Conservation (phyloP, 2,797 vertebrate species). For the Thalassophryne amazonica region DNA sequence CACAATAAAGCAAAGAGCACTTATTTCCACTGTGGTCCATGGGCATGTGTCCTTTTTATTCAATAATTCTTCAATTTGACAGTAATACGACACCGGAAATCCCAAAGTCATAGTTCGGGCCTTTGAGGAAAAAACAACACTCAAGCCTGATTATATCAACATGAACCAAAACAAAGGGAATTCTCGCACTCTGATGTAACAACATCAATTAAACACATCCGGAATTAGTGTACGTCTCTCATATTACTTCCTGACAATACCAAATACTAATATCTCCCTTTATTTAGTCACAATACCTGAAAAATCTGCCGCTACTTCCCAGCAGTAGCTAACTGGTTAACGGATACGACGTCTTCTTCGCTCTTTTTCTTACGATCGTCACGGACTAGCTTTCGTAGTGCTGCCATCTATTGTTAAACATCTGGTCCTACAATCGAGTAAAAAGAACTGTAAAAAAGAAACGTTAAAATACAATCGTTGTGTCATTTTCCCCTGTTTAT, state of each 20-base stretch:
- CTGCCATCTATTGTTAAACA: conserved; percentile 35
- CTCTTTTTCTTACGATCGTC: neutral
- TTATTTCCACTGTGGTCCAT: too few species aligned
- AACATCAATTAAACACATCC: neutral
- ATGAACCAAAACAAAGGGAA: conserved; percentile 57
- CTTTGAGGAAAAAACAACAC: conserved; percentile 64
- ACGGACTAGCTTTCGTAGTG: neutral
- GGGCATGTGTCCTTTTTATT: too few species aligned
- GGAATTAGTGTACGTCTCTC: neutral
- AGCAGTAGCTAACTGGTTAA: conserved; percentile 60
- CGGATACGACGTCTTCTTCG: conserved; percentile 4
- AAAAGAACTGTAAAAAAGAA: too few species aligned
- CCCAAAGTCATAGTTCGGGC: conserved; percentile 34
- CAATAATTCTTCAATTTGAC: neutral
- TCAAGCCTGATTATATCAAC: conserved; percentile 51
- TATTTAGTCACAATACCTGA: conserved; percentile 50
- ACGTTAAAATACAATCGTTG: too few species aligned
- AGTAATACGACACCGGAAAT: conserved; percentile 19
- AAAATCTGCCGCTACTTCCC: conserved; percentile 51
- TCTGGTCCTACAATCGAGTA: too few species aligned
- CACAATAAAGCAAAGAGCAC: too few species aligned
- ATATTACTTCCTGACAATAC: neutral
- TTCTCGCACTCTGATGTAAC: neutral
- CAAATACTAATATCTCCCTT: neutral
- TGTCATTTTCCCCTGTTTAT: too few species aligned